Evolutionary conservation across 2,888 invertebrate species (phyloP), one percentile per base, ranked within the genome.

Genomic region (Criorhina ranunculi): DNA sequence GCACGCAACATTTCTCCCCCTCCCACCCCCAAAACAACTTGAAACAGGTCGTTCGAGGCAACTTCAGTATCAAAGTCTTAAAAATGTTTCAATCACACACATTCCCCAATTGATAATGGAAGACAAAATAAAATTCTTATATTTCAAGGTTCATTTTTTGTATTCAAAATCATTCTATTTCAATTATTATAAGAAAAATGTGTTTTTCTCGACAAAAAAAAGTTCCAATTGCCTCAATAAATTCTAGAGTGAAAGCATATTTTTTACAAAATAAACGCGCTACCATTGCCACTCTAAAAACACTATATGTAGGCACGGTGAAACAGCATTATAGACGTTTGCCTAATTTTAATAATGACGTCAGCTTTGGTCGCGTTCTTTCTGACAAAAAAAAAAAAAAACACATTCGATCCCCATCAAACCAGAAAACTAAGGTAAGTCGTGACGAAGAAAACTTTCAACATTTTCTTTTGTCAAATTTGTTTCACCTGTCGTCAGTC

Each of bases 301-400:
- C 11, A 19, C 15, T 11, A 15, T n/a, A 31, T 24, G 5, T 42
- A 5, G n/a, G 29, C 4, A 29, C 24, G 0, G 7, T 2, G 17
- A 19, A 15, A n/a, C 33, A 29, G 17, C 7, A 33, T 35, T 49
- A 33, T 8, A n/a, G n/a, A 35, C 40, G 35, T n/a, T 60, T 76
- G 85, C 51, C 75, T 76, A 80, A 85, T 79, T 85, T 85, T 70
- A 85, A 85, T 69, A 79, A 85, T 85, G 85, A 85, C 85, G 85
- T 85, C 85, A 85, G 75, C 79, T 70, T 17, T 64, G 64, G 67
- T 33, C 62, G 57, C 57, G 49, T 60, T 73, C 60, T 40, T 44
- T 33, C 19, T 53, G 9, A 8, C 1, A 62, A 15, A 9, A 55
- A 40, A 67, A 7, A 31, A 29, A 67, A 51, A 49, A 51, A 35